These are phyloP conservation scores for Adelognathus sp. DNA, from an alignment of 2,888 invertebrate species.

Conservation along the genomic window DNA sequence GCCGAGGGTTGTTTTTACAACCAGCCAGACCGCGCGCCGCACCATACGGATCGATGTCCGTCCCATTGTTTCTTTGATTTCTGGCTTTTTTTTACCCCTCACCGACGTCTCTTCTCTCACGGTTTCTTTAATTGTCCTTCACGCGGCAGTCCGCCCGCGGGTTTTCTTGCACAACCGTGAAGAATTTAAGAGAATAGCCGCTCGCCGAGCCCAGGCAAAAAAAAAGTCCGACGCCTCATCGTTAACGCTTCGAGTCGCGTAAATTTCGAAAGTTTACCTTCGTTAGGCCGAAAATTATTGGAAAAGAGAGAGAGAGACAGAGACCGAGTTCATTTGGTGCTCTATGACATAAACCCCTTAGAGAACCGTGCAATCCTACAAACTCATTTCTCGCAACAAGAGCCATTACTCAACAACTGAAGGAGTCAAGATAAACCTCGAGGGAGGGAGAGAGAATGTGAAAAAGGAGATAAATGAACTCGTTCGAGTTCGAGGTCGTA, in stretches of 20 bases:
- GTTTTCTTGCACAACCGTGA: slow-evolving; percentile 33
- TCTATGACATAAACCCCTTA: too few relatives aligned
- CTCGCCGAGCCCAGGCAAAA: neutral
- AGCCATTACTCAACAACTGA: too few relatives aligned
- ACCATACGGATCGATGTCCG: slow-evolving; percentile 39
- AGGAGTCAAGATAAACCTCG: too few relatives aligned
- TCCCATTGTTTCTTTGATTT: slow-evolving; percentile 50
- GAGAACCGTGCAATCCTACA: too few relatives aligned
- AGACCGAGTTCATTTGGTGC: too few relatives aligned
- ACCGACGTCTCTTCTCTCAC: slow-evolving; percentile 4
- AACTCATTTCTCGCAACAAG: too few relatives aligned
- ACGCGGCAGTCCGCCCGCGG: slow-evolving; percentile 17
- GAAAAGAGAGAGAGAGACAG: neutral
- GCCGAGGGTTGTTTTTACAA: slow-evolving; percentile 49
- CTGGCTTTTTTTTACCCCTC: slow-evolving; percentile 12
- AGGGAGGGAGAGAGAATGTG: too few relatives aligned
- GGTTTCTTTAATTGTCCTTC: slow-evolving; percentile 43
- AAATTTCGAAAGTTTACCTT: slow-evolving; percentile 17
- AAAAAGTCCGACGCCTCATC: neutral
- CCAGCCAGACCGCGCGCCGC: slow-evolving; percentile 20
- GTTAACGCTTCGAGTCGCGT: neutral
- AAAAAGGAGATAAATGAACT: too few relatives aligned
- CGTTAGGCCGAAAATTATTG: neutral
- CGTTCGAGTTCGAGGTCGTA: too few relatives aligned
- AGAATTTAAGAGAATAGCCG: slow-evolving; percentile 34